Base-by-base conservation (phyloP, 1,140 invertebrate genomes). In the Glomeris maerens region DNA sequence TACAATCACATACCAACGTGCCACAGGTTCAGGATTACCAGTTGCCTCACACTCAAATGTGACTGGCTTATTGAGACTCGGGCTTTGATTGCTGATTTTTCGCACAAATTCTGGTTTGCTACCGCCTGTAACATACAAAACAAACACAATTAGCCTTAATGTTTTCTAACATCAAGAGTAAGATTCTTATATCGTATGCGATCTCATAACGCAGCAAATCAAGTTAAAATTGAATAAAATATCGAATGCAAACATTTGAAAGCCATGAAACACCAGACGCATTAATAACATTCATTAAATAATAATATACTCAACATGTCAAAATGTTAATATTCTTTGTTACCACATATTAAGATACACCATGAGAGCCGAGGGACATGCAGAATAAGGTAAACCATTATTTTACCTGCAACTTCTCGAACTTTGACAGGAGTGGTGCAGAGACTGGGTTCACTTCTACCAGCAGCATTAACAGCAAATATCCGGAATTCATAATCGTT, bases 401-500 rank as follows among this genome's bases (percentile, higher is more conserved):
- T 7, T 46, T 56, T 27, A 61, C 60, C 84, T 44, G 81, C 74
- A 38, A 88, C 79, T 66, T 89, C 87, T 60, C 84, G 86, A 1
- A 91, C 64, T 59, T 85, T 89, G 23, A 93, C 83, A 1, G 90
- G 88, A 27, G 75, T 80, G 1, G 84, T 84, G 63, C 83, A 84
- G 1, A 76, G 70, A 48, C 86, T 90, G n/a, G 90, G 85, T 49
- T 91, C 86, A 49, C 88, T 90, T 60, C 79, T 78, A 52, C 89
- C 88, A 55, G 78, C 79, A 42, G 79, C 73, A 63, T 88, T 89
- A 7, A 89, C 75, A 23, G 91, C 91, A 60, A 81, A 83, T 13
- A 94, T 79, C 59, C 90, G 72, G 72, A 95, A 96, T 67, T 95
- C 89, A 60, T 93, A 95, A 59, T 93, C 87, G 20, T 78, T 79